Percentiles rank a stretch among this genome's conserved stretches.
Evolutionary conservation across 2,888 invertebrate genomes (phyloP).

Genomic region (Trissoscelio sp.): DNA sequence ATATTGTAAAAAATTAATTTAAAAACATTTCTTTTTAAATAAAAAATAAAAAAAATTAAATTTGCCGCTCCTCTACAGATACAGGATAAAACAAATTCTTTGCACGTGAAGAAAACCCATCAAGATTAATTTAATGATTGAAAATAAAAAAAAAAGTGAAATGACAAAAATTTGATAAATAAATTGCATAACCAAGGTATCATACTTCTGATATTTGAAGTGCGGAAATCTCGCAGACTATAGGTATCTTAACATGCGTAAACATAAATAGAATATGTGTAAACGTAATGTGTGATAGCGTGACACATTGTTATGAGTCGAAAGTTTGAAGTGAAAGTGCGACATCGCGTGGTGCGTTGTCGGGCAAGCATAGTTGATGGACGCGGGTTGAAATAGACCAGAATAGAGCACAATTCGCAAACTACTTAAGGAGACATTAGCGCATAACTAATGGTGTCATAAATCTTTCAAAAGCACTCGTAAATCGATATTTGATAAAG

Average conservation of each 20-base stretch:
- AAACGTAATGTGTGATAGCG: slow-evolving; percentile 32
- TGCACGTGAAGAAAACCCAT: too few relatives aligned
- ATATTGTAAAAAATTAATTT: too few relatives aligned
- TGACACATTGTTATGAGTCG: slow-evolving; percentile 54
- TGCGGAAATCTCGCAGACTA: slow-evolving; percentile 46
- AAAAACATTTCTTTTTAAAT: too few relatives aligned
- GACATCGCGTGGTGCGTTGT: slow-evolving; percentile 50
- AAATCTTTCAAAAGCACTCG: slow-evolving; percentile 27
- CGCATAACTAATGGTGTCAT: slow-evolving; percentile 31
- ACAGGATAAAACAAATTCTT: too few relatives aligned
- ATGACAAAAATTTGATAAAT: background rate
- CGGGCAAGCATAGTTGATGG: slow-evolving; percentile 27
- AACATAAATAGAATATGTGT: slow-evolving; percentile 42
- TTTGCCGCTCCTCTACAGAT: too few relatives aligned
- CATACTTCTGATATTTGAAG: background rate
- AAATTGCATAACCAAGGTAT: slow-evolving; percentile 12
- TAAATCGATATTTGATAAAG: slow-evolving; percentile 40
- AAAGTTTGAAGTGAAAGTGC: slow-evolving; percentile 60
- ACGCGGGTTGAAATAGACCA: slow-evolving; percentile 30
- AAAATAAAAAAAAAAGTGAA: too few relatives aligned
- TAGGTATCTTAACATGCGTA: slow-evolving; percentile 16
- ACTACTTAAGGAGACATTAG: slow-evolving; percentile 47
- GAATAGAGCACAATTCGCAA: slow-evolving; percentile 26
- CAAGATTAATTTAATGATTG: too few relatives aligned
- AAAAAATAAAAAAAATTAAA: too few relatives aligned